Percentiles rank a stretch among this genome's conserved stretches.
Evolutionary conservation across 2,797 vertebrate species (phyloP).

Genomic region (Urosaurus nigricauda): DNA sequence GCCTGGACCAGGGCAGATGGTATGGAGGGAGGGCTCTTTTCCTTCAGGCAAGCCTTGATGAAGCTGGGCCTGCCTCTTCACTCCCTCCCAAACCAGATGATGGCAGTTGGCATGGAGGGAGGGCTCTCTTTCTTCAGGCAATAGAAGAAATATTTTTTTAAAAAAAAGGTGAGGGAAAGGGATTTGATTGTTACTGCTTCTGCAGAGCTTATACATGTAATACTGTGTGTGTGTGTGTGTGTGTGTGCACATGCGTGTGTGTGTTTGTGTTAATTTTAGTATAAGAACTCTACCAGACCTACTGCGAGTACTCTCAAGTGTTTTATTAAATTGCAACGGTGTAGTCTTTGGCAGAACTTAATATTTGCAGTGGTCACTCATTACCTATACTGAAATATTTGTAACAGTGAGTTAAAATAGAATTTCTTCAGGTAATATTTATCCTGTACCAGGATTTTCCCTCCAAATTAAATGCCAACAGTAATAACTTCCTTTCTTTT

Average conservation of each 20-base stretch:
- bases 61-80: too few relatives aligned
- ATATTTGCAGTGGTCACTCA: conserved; percentile 46
- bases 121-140: too few relatives aligned
- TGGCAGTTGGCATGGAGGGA: too few relatives aligned
- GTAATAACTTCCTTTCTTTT: conserved; percentile 54
- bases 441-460: conserved; percentile 42
- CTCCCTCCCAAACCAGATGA: too few relatives aligned
- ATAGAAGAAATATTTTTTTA: not conserved
- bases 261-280: conserved; percentile 33
- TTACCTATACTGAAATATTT: conserved; percentile 50
- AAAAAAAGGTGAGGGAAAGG: not conserved
- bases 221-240: not conserved
- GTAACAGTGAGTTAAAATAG: conserved; percentile 45
- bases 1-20: too few relatives aligned
- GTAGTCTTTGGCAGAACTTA: conserved; percentile 40
- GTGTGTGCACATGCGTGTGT: too few relatives aligned
- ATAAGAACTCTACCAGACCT: not conserved
- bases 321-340: conserved; percentile 49
- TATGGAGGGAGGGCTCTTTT: too few relatives aligned
- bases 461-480: conserved; percentile 48
- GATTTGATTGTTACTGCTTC: not conserved
- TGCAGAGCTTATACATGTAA: conserved; percentile 29
- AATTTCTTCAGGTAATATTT: conserved; percentile 45
- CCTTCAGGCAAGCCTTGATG: too few relatives aligned
- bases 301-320: conserved; percentile 36